Evolutionary conservation across 1,140 invertebrate species (phyloP), one percentile per base, ranked within the genome.

Genomic region (Thereuonema tuberculata): DNA sequence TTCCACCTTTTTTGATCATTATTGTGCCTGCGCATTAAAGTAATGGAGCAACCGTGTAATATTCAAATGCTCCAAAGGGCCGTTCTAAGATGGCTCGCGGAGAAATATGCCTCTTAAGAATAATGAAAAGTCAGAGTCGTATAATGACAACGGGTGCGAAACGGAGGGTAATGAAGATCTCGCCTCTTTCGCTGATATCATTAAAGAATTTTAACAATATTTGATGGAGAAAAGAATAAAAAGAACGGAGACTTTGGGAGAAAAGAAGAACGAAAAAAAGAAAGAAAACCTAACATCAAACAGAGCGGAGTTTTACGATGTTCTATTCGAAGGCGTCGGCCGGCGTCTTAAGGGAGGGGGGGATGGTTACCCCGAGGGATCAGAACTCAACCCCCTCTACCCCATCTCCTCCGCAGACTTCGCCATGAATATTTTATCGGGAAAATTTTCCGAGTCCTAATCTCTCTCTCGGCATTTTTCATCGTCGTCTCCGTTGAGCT

Each of bases 191-290:
- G 28, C n/a, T 43, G 23, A n/a, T 21, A 31, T 43, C 56, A 58
- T 58, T 58, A 58, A 58, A 58, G 56, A 58, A 58, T 58, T 58
- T 46, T 31, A 58, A 58, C 56, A 47, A 47, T 58, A 24, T 58
- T 43, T 43, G 56, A 58, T 23, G 20, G 25, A 58, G 28, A 59
- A 59, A 31, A 48, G 20, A 31, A n/a, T 23, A 58, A 21, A 46
- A 58, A 37, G 23, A 47, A 21, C 21, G 21, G 9, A 50, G 5
- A 21, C 5, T 15, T 9, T 9, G 53, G 9, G 26, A 9, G 53
- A 26, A 23, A 55, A 23, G 21, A 55, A 25, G 27, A n/a, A n/a
- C n/a, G n/a, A n/a, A n/a, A n/a, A n/a, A n/a, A n/a, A n/a, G n/a
- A n/a, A n/a, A n/a, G n/a, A n/a, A n/a, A n/a, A n/a, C n/a, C n/a